A percentile compares a stretch with the other conserved stretches of the same genome.
Conservation (phyloP, 2,113 vertebrate genomes). For the Vimba vimba region DNA sequence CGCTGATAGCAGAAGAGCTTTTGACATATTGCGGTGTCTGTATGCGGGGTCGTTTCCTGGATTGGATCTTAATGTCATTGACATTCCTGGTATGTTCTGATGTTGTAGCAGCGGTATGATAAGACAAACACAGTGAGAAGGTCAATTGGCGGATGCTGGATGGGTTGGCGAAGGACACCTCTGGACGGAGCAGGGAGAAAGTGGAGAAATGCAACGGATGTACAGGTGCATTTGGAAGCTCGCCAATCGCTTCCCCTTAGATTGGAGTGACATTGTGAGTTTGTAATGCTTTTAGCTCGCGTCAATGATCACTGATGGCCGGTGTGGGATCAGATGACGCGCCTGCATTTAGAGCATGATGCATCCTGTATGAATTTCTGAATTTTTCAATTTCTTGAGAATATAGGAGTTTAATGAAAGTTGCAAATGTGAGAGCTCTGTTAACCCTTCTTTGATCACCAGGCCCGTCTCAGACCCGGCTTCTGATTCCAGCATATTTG, state of each 20-base stretch:
- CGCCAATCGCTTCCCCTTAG: conserved; percentile 40
- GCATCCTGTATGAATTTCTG: background rate
- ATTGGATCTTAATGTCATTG: conserved; percentile 33
- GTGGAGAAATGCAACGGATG: background rate
- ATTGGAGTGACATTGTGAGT: conserved; percentile 18
- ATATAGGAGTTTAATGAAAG: background rate
- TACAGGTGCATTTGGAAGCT: conserved; percentile 43
- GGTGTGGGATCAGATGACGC: conserved; percentile 13
- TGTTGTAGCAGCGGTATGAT: conserved; percentile 36
- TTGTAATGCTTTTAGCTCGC: conserved; percentile 44
- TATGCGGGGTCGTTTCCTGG: background rate
- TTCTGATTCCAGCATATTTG: background rate
- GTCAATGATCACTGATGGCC: background rate
- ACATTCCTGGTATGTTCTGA: conserved; percentile 36
- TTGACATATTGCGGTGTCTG: conserved; percentile 32
- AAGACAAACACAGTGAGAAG: conserved; percentile 55
- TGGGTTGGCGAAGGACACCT: conserved; percentile 8
- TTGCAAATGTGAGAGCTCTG: background rate
- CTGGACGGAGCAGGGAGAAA: background rate
- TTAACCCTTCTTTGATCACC: background rate
- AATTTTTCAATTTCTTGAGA: background rate
- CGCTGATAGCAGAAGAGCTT: conserved; percentile 9
- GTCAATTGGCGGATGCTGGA: conserved; percentile 45
- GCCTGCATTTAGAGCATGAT: background rate
- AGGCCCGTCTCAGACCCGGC: background rate